phyloP scores from a whole-genome alignment of 2,888 invertebrate species.

The Endotricha flammealis region DNA sequence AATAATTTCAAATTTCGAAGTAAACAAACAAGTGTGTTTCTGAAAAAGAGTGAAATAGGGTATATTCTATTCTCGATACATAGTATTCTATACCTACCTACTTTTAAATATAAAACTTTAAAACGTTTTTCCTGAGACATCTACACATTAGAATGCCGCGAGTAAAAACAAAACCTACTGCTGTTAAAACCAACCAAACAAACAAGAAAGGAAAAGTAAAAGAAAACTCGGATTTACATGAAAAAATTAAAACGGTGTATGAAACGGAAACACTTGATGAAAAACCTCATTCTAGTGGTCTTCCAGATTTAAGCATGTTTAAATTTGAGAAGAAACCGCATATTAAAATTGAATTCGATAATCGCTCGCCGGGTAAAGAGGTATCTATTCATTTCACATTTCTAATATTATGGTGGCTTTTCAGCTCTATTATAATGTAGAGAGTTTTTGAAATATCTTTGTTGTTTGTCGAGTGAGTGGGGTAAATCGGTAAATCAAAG shows the following conservation, averaged over 20 bases:
- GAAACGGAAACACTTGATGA: conserved; percentile 23
- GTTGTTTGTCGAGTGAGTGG: too few relatives aligned
- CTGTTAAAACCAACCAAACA: conserved; percentile 7
- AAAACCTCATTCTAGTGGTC: conserved; percentile 19
- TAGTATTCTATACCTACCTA: too few relatives aligned
- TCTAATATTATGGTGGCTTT: too few relatives aligned
- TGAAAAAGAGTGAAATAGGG: too few relatives aligned
- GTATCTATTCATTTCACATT: conserved; percentile 20
- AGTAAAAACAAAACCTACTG: conserved; percentile 27
- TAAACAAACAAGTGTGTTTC: too few relatives aligned
- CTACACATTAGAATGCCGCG: conserved; percentile 45
- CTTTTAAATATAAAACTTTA: background rate
- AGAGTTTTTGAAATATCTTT: too few relatives aligned
- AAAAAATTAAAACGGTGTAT: background rate
- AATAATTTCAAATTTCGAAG: too few relatives aligned
- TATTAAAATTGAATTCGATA: conserved; percentile 59
- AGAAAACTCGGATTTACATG: too few relatives aligned
- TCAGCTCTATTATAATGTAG: too few relatives aligned
- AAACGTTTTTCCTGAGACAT: conserved; percentile 1
- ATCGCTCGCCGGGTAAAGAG: conserved; percentile 36
- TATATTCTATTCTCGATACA: too few relatives aligned
- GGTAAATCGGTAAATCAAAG: too few relatives aligned
- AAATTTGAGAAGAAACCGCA: conserved; percentile 58
- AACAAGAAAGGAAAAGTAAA: too few relatives aligned
- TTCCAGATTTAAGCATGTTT: conserved; percentile 43